These are phyloP conservation scores for Latrodectus elegans DNA, from an alignment of 2,888 invertebrate genomes.

Conservation along the genomic window DNA sequence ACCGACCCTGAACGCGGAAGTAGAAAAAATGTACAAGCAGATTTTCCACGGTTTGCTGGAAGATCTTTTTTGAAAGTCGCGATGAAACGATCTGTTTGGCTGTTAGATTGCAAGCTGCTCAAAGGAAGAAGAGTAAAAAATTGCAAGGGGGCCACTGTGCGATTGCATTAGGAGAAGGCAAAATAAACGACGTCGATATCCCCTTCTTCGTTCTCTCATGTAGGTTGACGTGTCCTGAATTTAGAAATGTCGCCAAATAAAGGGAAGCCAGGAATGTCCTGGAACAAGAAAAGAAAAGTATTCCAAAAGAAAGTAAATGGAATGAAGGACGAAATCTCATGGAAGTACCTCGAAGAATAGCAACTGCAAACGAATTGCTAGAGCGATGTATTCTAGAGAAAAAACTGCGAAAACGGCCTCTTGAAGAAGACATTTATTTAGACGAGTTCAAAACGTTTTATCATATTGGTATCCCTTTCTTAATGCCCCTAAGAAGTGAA, in stretches of 20 bases:
- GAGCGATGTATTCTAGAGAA: conserved; percentile 10
- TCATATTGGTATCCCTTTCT: conserved; percentile 39
- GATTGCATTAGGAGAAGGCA: conserved; percentile 62
- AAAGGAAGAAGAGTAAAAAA: conserved; percentile 3
- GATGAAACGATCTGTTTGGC: conserved; percentile 53
- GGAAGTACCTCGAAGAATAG: conserved; percentile 63
- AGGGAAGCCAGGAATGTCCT: conserved; percentile 42
- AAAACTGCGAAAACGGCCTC: conserved; percentile 31
- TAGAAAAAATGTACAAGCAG: neutral
- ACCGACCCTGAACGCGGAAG: conserved; percentile 25
- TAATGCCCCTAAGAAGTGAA: conserved; percentile 32
- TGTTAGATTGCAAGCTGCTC: conserved; percentile 47
- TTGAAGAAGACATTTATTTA: conserved; percentile 53
- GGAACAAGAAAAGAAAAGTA: conserved; percentile 61
- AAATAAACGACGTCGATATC: conserved; percentile 64
- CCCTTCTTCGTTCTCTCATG: conserved; percentile 50
- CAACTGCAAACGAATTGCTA: conserved; percentile 57
- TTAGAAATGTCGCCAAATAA: conserved; percentile 67
- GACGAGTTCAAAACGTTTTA: conserved; percentile 58
- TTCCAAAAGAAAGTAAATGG: conserved; percentile 63
- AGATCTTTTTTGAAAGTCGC: conserved; percentile 28
- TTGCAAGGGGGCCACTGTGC: conserved; percentile 28
- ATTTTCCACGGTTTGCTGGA: neutral
- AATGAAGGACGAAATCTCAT: conserved; percentile 62
- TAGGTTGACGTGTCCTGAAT: conserved; percentile 64